phyloP scores from a whole-genome alignment of 2,888 invertebrate species.

The Xestobium rufovillosum region DNA sequence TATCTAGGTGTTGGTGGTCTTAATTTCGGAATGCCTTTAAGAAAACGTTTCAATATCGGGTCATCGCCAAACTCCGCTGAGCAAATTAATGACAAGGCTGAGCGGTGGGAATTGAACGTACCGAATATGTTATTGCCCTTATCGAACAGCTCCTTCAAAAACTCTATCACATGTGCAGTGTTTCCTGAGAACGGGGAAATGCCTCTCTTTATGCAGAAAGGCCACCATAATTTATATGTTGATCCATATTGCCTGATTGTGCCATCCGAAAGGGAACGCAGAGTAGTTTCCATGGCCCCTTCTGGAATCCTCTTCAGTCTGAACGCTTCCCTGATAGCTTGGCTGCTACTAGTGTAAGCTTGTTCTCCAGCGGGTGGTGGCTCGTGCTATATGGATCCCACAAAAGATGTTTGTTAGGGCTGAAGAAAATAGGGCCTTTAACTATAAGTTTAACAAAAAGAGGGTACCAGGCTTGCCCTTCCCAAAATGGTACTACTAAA shows the following conservation, averaged over 20 bases:
- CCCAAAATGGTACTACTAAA: conserved; percentile 1
- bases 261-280: conserved; percentile 20
- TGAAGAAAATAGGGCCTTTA: neutral
- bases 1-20: conserved; percentile 24
- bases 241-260: conserved; percentile 24
- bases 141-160: conserved; percentile 15
- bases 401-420: neutral
- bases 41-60: conserved; percentile 22
- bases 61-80: conserved; percentile 18
- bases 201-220: conserved; percentile 19
- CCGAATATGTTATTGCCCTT: conserved; percentile 18
- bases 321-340: conserved; percentile 23
- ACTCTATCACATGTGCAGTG: conserved; percentile 13
- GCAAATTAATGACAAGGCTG: conserved; percentile 26
- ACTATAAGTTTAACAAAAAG: conserved; percentile 2
- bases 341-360: conserved; percentile 22
- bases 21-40: conserved; percentile 23
- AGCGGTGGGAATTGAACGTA: conserved; percentile 24
- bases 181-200: conserved; percentile 4
- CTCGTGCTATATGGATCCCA: neutral
- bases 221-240: conserved; percentile 22
- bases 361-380: neutral
- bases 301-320: conserved; percentile 15
- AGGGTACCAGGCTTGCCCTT: neutral
- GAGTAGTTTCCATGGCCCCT: conserved; percentile 18